Percentiles rank a stretch among this genome's conserved stretches.
phyloP scores from a whole-genome alignment of 2,113 vertebrate genomes.

The Dromas ardeola region DNA sequence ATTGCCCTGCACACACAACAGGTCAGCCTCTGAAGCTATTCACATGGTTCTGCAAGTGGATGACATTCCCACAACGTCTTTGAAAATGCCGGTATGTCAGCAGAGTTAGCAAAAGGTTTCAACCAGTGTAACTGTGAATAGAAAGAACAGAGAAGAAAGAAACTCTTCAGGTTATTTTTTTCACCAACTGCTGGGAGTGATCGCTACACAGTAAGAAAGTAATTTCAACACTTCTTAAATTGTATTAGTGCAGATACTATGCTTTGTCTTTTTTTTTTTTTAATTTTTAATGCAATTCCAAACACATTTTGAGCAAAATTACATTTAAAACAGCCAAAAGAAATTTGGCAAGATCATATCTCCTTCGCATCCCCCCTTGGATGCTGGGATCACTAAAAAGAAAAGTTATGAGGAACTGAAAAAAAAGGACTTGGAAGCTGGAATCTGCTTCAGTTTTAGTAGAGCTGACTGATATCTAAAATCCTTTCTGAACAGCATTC shows the following conservation, averaged over 20 bases:
- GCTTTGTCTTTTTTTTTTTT: background rate
- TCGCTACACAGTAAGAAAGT: conserved; percentile 20
- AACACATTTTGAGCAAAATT: conserved; percentile 42
- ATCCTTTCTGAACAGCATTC: background rate
- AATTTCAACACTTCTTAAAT: conserved; percentile 34
- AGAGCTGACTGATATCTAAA: conserved; percentile 3
- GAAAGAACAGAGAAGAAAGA: background rate
- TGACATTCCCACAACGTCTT: background rate
- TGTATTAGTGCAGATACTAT: conserved; percentile 8
- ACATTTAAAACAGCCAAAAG: conserved; percentile 54
- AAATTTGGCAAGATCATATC: conserved; percentile 46
- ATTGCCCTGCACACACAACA: background rate
- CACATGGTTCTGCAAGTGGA: background rate
- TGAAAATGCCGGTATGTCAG: background rate
- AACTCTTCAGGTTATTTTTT: background rate
- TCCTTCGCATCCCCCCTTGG: background rate
- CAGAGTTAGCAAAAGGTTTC: conserved; percentile 19
- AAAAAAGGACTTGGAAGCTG: conserved; percentile 29
- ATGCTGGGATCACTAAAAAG: conserved; percentile 30
- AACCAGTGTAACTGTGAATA: background rate
- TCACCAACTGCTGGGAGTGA: conserved; percentile 19
- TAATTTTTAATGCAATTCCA: background rate
- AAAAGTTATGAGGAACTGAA: conserved; percentile 11
- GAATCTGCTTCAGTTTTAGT: background rate
- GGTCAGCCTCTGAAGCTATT: conserved; percentile 16